Base-by-base conservation (phyloP, 2,113 vertebrate species). In the Colossoma macropomum region DNA sequence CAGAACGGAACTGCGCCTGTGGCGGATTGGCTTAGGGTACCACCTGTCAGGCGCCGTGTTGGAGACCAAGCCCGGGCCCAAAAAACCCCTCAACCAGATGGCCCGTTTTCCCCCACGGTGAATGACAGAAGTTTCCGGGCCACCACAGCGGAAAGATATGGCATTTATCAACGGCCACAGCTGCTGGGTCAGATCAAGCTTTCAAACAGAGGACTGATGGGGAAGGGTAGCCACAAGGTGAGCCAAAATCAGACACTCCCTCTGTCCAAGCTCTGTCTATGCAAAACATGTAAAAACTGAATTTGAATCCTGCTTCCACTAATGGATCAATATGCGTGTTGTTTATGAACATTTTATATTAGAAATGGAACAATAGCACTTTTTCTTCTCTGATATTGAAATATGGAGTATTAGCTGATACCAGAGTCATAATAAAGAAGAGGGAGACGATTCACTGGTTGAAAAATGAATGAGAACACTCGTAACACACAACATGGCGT, bases 51-150 rank as follows among this genome's bases (percentile, higher is more conserved):
- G 73, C 28, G 34, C 34, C 23, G 34, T 27, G 56, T 45, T 28
- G 23, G 66, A 73, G 41, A 21, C 81, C 66, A 71, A 80, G 54
- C 48, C 23, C 30, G 6, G 25, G n/a, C 34, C 28, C 50, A 54
- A 54, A 75, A 77, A 80, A 75, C 34, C 62, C 28, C 25, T 17
- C 48, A 48, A 75, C 63, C 88, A 90, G 85, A 90, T 88, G 88
- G 88, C 72, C 63, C n/a, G 10, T 52, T 75, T 54, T 50, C 34
- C 28, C 69, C 21, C 71, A 17, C 1, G 34, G 48, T 78, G 50
- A 54, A 63, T 81, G 59, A 41, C 62, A 72, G 73, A 74, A 19
- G 76, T 54, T 76, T 80, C 62, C 59, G 41, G 48, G 25, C 30
- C 68, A 75, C 85, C 48, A 34, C 54, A 3, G 27, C 4, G 17